Percentiles rank a stretch among this genome's conserved stretches.
Conservation (phyloP, 1,140 invertebrate species). For the Limonius californicus region DNA sequence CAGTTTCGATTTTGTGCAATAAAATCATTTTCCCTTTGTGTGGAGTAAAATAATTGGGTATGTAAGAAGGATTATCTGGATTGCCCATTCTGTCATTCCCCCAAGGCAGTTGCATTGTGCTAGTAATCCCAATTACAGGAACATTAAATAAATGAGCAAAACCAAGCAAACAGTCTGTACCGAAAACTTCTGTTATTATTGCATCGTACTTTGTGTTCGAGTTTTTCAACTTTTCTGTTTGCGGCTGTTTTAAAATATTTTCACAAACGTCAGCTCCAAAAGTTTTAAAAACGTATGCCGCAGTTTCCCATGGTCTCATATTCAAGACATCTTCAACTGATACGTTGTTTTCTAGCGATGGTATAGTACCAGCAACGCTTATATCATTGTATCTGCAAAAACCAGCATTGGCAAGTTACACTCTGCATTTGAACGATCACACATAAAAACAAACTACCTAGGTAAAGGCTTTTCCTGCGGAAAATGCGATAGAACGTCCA, state of each 20-base stretch:
- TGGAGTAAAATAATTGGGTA: conserved; percentile 46
- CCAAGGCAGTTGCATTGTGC: conserved; percentile 54
- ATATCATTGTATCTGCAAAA: conserved; percentile 18
- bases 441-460: too few species aligned
- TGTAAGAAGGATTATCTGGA: conserved; percentile 58
- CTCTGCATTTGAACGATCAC: too few species aligned
- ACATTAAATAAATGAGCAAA: conserved; percentile 19
- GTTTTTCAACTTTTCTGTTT: conserved; percentile 19
- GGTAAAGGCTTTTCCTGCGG: conserved; percentile 48
- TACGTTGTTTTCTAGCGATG: neutral
- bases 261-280: neutral
- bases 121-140: conserved; percentile 53
- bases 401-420: too few species aligned
- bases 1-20: conserved; percentile 50
- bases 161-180: conserved; percentile 16
- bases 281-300: neutral
- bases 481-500: conserved; percentile 67
- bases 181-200: conserved; percentile 18
- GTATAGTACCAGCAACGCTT: neutral
- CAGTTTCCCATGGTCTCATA: neutral
- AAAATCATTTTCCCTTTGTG: neutral
- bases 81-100: conserved; percentile 50
- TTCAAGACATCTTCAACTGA: neutral
- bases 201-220: conserved; percentile 6
- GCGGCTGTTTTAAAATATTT: conserved; percentile 1